Base-by-base conservation (phyloP, 1,140 invertebrate genomes). In the Leptopilina boulardi region DNA sequence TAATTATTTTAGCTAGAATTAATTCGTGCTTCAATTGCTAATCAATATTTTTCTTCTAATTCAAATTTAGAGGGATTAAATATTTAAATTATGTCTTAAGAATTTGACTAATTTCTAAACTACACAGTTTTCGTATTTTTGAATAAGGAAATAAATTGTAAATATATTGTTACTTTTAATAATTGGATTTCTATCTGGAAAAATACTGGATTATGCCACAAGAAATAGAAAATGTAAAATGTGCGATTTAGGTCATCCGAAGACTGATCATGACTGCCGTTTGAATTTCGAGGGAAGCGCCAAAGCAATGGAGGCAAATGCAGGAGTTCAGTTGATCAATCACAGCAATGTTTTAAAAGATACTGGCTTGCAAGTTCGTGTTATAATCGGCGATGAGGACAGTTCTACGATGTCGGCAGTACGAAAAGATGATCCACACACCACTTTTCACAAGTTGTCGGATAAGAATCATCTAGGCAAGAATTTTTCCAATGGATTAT, bases 381-480 rank as follows among this genome's bases (percentile, higher is more conserved):
- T 77, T 26, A 5, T 82, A 1, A 76, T 83, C 18, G 82, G 80
- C 0, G 80, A 83, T 78, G 82, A 83, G 66, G 82, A 83, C 38
- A 76, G 72, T 23, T 74, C 74, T 0, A 80, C 76, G 6, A 82
- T 83, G 8, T 23, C 75, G 11, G 74, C 78, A 1, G 74, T 85
- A 0, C 59, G 75, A 0, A 76, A 77, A 41, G 71, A 78, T 23
- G 72, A 74, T 44, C 71, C 66, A 19, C 19, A 73, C 15, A 70
- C 18, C 6, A 75, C 66, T n/a, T 70, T 80, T 11, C 41, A 59
- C 23, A 85, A 82, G 79, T 80, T 83, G 75, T 75, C 79, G 1
- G 83, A 85, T 56, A 73, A 47, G 70, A 85, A 83, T 75, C 80
- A 85, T 56, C 56, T 83, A 0, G 70, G 47, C n/a, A 81, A 82